Evolutionary conservation across 2,797 vertebrate species (phyloP), one percentile per base, ranked within the genome.

Genomic region (Pelodytes ibericus): DNA sequence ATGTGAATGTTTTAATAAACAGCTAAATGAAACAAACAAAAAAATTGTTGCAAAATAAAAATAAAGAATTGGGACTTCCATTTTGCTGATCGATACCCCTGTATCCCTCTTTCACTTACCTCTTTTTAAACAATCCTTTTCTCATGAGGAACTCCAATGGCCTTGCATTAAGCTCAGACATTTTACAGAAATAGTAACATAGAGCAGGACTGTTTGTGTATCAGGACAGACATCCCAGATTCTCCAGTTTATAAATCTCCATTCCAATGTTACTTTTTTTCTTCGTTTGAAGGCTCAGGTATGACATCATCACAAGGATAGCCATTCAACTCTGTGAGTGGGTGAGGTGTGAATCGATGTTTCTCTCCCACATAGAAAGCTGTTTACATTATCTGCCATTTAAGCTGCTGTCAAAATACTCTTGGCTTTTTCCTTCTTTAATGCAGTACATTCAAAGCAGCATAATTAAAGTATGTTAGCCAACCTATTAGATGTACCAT

Each of bases 401-500:
- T 77, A 66, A 66, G 47, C 68, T 47, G 18, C 27, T 72, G 60
- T 71, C 60, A 77, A 65, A 30, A 66, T 25, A 20, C 47, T 67
- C 31, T 49, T 24, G 3, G 9, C 22, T 25, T 18, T 41, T 53
- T 26, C 30, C 7, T 5, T 51, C 51, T 61, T 25, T 47, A 59
- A 9, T 53, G 69, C 58, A 30, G 69, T 41, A 66, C 53, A 67
- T 67, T 78, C 62, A 41, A 24, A 61, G 41, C 53, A 66, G 29
- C 69, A 67, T 41, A 47, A 39, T 60, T 33, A 44, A 39, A 49
- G 33, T 8, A 63, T 29, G 10, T 20, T 33, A 20, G 75, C 69
- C 68, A 72, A 60, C 22, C 27, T 67, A 67, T 78, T 78, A 67
- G 62, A 7, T 20, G 26, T 49, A 71, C 67, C 68, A 71, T n/a